Base-by-base conservation (phyloP, 2,113 vertebrate genomes). In the Megaceryle maxima region DNA sequence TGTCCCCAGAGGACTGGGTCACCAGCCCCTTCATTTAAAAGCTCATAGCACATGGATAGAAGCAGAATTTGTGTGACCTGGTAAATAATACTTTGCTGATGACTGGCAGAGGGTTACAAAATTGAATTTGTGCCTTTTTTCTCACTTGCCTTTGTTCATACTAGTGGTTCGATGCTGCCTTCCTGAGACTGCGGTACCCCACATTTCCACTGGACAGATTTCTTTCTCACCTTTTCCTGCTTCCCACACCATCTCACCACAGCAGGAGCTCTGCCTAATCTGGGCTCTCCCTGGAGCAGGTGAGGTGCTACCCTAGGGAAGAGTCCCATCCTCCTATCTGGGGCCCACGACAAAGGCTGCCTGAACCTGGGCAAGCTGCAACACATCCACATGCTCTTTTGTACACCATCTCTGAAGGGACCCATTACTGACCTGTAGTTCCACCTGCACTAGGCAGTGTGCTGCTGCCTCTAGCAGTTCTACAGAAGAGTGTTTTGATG, bases 381-480 rank as follows among this genome's bases (percentile, higher is more conserved):
- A 26, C 17, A 41, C 0, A 0, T 21, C 41, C 39, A 31, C 0
- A 4, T 24, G 29, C 33, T 68, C 22, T 39, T 57, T 72, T 21
- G 29, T 68, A 20, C 21, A 22, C 13, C 29, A 10, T 15, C 46
- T 82, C 62, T 26, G 22, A 60, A 26, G 20, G 37, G 9, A 64
- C 35, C 5, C 24, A 6, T 53, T 1, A 1, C 53, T 69, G 44
- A 16, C 17, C 28, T 26, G 25, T 44, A 35, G n/a, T 56, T 62
- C 55, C 67, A 28, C 1, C 0, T 9, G 25, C 10, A 20, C 29
- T 72, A 59, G 62, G 67, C 19, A 46, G 17, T 0, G 1, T 51
- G 72, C 72, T 73, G 72, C 63, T 88, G 53, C 63, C 55, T 64
- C 72, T 10, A 85, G 74, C 43, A 60, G 44, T 44, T 26, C 67